A percentile compares a stretch with the other conserved stretches of the same genome.
phyloP scores from a whole-genome alignment of 2,888 invertebrate genomes.

The Escarpia spicata region DNA sequence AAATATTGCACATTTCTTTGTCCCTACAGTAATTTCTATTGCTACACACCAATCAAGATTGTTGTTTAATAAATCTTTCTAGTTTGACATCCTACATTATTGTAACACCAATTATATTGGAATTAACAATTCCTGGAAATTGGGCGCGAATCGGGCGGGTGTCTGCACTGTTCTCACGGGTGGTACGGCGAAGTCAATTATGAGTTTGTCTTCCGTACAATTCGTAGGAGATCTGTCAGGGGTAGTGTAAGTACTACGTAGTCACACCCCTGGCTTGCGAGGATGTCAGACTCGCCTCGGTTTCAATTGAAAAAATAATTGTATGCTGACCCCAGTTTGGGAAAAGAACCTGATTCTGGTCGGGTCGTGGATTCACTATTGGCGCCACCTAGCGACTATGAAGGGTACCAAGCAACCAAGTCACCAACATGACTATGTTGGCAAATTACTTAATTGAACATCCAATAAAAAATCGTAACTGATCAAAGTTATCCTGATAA shows the following conservation, averaged over 20 bases:
- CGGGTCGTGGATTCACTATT: neutral
- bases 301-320: neutral
- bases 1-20: too few relatives aligned
- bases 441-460: neutral
- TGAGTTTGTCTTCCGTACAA: too few relatives aligned
- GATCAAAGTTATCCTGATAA: neutral
- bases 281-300: neutral
- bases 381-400: neutral
- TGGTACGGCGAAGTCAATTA: too few relatives aligned
- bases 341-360: neutral
- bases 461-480: neutral
- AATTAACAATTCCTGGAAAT: too few relatives aligned
- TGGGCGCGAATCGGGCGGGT: too few relatives aligned
- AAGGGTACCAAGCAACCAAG: neutral
- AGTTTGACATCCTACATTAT: too few relatives aligned
- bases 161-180: too few relatives aligned
- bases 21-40: too few relatives aligned
- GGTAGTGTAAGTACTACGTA: neutral
- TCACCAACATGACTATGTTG: neutral
- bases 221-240: too few relatives aligned
- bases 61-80: too few relatives aligned
- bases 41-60: too few relatives aligned
- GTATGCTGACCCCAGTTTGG: neutral
- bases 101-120: too few relatives aligned
- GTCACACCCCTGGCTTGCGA: neutral